Evolutionary conservation across 2,113 vertebrate species (phyloP), one percentile per base, ranked within the genome.

Genomic region (Procapra przewalskii): DNA sequence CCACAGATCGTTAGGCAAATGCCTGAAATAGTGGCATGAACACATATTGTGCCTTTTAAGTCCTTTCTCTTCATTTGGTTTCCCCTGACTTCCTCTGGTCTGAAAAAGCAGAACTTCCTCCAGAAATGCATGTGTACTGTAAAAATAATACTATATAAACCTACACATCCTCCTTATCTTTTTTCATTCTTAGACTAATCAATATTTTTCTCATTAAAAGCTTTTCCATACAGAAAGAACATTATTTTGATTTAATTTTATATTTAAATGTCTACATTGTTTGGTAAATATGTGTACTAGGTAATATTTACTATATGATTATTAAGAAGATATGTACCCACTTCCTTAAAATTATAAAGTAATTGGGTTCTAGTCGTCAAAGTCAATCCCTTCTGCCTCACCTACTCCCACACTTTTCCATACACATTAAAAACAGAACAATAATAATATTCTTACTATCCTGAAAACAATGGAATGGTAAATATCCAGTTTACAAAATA

Each of bases 1-100:
- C 93, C 94, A 91, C 96, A 85, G 29, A 80, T 84, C 98, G 89
- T 97, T 95, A 96, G 98, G 88, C 4, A 21, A 25, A 25, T 15
- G 95, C 77, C 87, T 96, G 75, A 97, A 97, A 55, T 43, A 62
- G 67, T n/a, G n/a, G 25, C 87, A 84, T 16, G 57, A 94, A 95
- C 64, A 19, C 1, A 13, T 16, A 3, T 45, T 92, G 21, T 3
- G 2, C 50, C 85, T 97, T 97, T 0, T 4, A 75, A 98, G 64
- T 75, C 36, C 2, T 90, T 94, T 96, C 27, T 85, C 54, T 89
- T 77, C 21, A 64, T 95, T 67, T 36, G 81, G 54, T 57, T 71
- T 95, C 17, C 33, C 75, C 36, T 55, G 23, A 71, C 94, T 89
- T 94, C 67, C 21, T 79, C 12, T 33, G 82, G n/a, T 89, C 79